Evolutionary conservation across 2,113 vertebrate genomes (phyloP), one percentile per base, ranked within the genome.

Genomic region (Tragelaphus imberbis): DNA sequence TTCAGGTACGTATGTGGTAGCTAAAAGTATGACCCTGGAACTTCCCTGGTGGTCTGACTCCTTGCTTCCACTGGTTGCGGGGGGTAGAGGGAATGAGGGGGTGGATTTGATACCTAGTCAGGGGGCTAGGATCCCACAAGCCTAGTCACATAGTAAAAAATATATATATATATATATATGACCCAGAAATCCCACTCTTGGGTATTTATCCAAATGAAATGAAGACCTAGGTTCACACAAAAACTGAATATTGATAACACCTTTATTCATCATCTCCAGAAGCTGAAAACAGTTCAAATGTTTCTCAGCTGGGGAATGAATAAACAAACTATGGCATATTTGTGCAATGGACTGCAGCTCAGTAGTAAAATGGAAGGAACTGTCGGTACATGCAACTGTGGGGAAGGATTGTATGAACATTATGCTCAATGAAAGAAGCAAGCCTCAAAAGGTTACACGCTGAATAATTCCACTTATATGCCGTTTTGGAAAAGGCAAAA

Each of bases 381-480:
- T 28, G 5, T 2, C 33, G 55, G 36, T 9, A 23, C 8, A 9
- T 2, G 55, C 9, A 15, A 55, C 33, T 53, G 16, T 0, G 2
- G 2, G 7, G 49, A 75, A 47, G 25, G 55, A 61, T 7, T 61
- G 44, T 23, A 49, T 0, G 36, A 51, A 30, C 25, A 28, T 80
- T 44, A 13, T 2, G 47, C 30, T 53, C 53, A 81, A 16, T 44
- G 79, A 71, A 75, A 79, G 75, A 79, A 79, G 40, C 28, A 77
- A 58, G 40, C 49, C 28, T 84, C 51, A 11, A 47, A 82, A 71
- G 51, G 7, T 3, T 16, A 8, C 44, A 19, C 6, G 19, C 15
- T 80, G 15, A 49, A 7, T 15, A 10, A 61, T 47, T 75, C 28
- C 56, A 84, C 49, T 82, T 84, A 16, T 21, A 30, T 53, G 51